phyloP scores from a whole-genome alignment of 2,888 invertebrate species.

The Trilocha varians region DNA sequence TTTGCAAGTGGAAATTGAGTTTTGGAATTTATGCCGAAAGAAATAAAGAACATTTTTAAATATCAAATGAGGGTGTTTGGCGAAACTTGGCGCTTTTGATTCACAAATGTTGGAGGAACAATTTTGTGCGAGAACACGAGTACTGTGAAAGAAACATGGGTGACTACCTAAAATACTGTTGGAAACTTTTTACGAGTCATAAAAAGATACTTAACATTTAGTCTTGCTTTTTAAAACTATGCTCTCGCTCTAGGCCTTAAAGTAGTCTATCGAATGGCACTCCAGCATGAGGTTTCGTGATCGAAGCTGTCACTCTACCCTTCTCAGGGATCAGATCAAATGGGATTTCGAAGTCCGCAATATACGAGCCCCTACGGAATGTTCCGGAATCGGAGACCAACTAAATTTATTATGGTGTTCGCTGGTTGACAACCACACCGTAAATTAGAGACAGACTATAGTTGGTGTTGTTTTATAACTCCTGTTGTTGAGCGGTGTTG shows the following conservation, averaged over 20 bases:
- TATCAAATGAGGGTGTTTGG: not conserved
- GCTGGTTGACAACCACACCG: constrained; percentile 17
- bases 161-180: no score
- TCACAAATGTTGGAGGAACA: not conserved
- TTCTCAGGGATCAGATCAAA: constrained; percentile 22
- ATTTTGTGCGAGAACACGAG: not conserved
- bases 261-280: not conserved
- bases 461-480: not conserved
- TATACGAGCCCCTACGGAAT: constrained; percentile 31
- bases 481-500: not conserved
- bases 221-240: not conserved
- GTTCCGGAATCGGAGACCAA: constrained; percentile 10
- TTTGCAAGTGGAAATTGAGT: not conserved
- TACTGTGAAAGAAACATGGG: not conserved
- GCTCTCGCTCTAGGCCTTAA: not conserved
- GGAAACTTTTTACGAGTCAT: not conserved
- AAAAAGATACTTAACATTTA: not conserved
- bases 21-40: not conserved
- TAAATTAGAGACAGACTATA: constrained; percentile 1
- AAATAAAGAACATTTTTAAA: not conserved
- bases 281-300: constrained; percentile 23
- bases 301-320: constrained; percentile 32
- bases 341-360: constrained; percentile 29
- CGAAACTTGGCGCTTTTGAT: no score
- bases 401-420: constrained; percentile 15